Evolutionary conservation across 2,888 invertebrate species (phyloP).

Genomic region (Drosophila lacicola): DNA sequence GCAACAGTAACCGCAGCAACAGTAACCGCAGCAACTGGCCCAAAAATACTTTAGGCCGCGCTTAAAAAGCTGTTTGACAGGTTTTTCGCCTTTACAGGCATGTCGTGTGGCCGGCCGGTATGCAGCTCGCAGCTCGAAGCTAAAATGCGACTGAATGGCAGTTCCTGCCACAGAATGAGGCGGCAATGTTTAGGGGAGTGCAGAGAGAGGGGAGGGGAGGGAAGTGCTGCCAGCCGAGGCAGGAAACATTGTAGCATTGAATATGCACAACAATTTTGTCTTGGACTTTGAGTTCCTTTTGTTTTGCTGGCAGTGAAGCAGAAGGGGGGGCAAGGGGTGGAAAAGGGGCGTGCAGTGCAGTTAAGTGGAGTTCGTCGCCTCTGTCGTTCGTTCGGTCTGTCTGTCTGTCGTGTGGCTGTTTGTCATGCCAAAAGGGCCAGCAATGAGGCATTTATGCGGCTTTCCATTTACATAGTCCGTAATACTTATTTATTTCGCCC

Average conservation of each 20-base stretch:
- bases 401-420: constrained; percentile 17
- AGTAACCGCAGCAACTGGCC: constrained; percentile 48
- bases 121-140: constrained; percentile 42
- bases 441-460: constrained; percentile 69
- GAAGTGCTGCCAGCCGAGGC: constrained; percentile 12
- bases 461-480: constrained; percentile 74
- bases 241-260: constrained; percentile 58
- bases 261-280: constrained; percentile 72
- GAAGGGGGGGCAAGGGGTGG: constrained; percentile 8
- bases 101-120: constrained; percentile 65
- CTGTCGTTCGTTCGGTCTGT: constrained; percentile 15
- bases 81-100: constrained; percentile 56
- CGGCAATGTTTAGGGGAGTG: not conserved
- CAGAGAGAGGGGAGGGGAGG: not conserved
- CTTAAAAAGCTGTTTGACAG: constrained; percentile 66
- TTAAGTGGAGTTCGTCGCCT: constrained; percentile 61
- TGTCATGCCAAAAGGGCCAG: constrained; percentile 55
- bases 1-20: constrained; percentile 27
- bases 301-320: constrained; percentile 31
- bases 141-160: constrained; percentile 42
- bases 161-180: constrained; percentile 35
- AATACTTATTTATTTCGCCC: constrained; percentile 54
- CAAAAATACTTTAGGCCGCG: constrained; percentile 58
- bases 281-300: constrained; percentile 72
- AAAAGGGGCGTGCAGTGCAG: constrained; percentile 15